These are phyloP conservation scores for Parasteatoda tepidariorum DNA, from an alignment of 1,140 invertebrate species.

Conservation along the genomic window DNA sequence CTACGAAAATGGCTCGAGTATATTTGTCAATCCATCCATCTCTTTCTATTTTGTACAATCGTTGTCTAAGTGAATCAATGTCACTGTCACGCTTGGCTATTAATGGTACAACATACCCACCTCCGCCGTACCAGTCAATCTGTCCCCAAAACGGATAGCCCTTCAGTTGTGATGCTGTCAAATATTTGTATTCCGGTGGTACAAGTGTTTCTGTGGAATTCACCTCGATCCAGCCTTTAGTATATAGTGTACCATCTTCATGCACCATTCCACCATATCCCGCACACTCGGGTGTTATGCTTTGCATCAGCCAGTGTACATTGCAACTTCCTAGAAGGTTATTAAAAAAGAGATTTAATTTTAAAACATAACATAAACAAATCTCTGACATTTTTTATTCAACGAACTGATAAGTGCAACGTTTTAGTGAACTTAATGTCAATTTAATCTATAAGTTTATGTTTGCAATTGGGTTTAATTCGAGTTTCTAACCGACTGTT, in stretches of 20 bases:
- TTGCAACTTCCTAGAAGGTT: constrained; percentile 65
- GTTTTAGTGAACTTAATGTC: too few relatives aligned
- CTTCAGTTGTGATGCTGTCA: constrained; percentile 65
- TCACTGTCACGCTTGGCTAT: constrained; percentile 66
- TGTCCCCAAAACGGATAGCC: constrained; percentile 70
- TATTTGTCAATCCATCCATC: constrained; percentile 72
- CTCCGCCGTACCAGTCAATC: constrained; percentile 70
- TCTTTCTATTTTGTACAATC: constrained; percentile 66
- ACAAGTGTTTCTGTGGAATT: constrained; percentile 33
- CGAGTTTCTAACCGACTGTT: too few relatives aligned
- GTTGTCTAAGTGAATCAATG: constrained; percentile 51
- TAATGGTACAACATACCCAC: constrained; percentile 71
- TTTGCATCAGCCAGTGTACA: constrained; percentile 63
- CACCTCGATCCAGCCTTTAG: constrained; percentile 29
- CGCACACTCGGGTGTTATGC: constrained; percentile 66
- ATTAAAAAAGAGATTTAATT: background rate
- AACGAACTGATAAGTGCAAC: too few relatives aligned
- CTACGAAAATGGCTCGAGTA: constrained; percentile 73
- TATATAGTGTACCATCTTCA: constrained; percentile 65
- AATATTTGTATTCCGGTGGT: constrained; percentile 63
- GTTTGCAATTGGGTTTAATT: too few relatives aligned
- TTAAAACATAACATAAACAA: background rate
- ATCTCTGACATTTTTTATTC: background rate
- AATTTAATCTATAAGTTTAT: too few relatives aligned
- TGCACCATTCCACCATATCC: constrained; percentile 64